Percentiles rank a stretch among this genome's conserved stretches.
Conservation (phyloP, 2,888 invertebrate genomes). For the Strigamia transsilvanica region DNA sequence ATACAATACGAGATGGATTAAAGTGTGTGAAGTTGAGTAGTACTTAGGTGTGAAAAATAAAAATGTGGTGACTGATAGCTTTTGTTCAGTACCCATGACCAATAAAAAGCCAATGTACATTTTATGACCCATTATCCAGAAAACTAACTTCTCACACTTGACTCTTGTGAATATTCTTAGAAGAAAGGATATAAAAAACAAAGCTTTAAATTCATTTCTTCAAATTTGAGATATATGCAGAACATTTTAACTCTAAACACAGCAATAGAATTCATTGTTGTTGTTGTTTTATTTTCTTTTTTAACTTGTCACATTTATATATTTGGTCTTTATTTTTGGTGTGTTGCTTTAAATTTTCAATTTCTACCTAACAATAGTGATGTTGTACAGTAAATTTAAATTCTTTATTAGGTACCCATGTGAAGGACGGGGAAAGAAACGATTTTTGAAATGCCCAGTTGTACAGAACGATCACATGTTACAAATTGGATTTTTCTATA, state of each 20-base stretch:
- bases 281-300: background rate
- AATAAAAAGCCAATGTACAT: constrained; percentile 24
- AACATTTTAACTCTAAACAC: too few relatives aligned
- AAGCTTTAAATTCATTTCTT: constrained; percentile 14
- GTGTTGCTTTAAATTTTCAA: background rate
- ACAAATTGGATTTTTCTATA: background rate
- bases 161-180: background rate
- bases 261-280: background rate
- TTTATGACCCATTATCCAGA: constrained; percentile 3
- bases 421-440: background rate
- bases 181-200: background rate
- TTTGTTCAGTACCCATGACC: background rate
- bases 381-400: background rate
- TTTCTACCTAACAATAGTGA: background rate
- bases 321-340: background rate
- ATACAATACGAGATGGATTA: background rate
- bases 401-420: background rate
- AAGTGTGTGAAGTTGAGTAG: background rate
- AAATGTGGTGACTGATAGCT: constrained; percentile 11
- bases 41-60: constrained; percentile 3
- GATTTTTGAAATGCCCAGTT: constrained; percentile 1
- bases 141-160: background rate
- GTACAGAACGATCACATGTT: background rate
- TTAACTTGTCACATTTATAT: background rate
- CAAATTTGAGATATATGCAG: background rate